These are phyloP conservation scores for Cepphus grylle DNA, from an alignment of 2,113 vertebrate species.

Conservation along the genomic window DNA sequence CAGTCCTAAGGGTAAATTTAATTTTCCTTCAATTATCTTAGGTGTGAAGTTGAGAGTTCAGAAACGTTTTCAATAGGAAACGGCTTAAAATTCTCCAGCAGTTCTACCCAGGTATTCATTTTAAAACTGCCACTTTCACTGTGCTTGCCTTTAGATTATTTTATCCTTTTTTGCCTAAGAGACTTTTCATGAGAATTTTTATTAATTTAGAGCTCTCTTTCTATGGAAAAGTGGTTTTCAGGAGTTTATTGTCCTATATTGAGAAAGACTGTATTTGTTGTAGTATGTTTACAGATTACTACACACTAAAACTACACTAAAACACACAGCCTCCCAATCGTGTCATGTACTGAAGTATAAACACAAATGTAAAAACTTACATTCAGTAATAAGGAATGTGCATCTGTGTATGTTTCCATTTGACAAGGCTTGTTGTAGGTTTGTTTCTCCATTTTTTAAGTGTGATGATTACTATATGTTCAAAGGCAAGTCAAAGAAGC, in stretches of 20 bases:
- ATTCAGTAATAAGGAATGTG: background rate
- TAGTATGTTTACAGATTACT: background rate
- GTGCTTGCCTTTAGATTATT: background rate
- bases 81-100: background rate
- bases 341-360: background rate
- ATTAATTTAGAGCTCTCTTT: background rate
- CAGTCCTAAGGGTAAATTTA: constrained; percentile 35
- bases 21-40: constrained; percentile 50
- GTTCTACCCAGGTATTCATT: background rate
- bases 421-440: background rate
- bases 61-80: background rate
- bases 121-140: background rate
- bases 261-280: background rate
- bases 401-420: background rate
- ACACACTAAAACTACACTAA: background rate
- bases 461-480: background rate
- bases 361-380: background rate
- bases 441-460: background rate
- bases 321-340: background rate
- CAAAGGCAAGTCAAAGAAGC: background rate
- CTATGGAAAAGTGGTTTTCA: background rate
- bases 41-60: background rate
- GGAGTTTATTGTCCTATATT: background rate
- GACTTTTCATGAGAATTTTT: background rate
- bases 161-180: background rate